phyloP scores from a whole-genome alignment of 2,113 vertebrate species.

The Brachyistius frenatus region DNA sequence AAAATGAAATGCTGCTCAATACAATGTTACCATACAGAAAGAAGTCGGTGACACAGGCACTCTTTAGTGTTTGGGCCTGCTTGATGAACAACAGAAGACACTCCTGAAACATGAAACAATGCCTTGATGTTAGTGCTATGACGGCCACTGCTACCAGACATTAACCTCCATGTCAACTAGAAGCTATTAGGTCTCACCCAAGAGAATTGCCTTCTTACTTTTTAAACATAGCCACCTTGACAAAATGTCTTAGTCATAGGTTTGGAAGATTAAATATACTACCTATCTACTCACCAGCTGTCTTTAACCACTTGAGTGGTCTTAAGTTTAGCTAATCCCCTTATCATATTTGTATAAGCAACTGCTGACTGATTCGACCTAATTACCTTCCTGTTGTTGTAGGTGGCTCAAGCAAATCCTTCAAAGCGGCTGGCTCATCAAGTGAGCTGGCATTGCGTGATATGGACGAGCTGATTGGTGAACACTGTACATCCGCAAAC shows the following conservation, averaged over 20 bases:
- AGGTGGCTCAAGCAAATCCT: slow-evolving; percentile 45
- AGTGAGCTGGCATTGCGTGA: slow-evolving; percentile 45
- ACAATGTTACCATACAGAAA: slow-evolving; percentile 28
- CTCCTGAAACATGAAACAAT: slow-evolving; percentile 38
- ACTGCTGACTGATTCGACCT: slow-evolving; percentile 35
- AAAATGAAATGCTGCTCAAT: slow-evolving; percentile 53
- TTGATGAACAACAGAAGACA: slow-evolving; percentile 51
- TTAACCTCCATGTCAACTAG: slow-evolving; percentile 33
- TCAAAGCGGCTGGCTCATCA: slow-evolving; percentile 32
- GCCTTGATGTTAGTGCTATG: slow-evolving; percentile 39
- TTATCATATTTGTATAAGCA: slow-evolving; percentile 47
- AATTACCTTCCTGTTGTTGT: slow-evolving; percentile 40
- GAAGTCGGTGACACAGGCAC: slow-evolving; percentile 44
- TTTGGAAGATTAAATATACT: slow-evolving; percentile 37
- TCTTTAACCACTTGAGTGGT: slow-evolving; percentile 17
- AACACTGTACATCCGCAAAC: slow-evolving; percentile 69
- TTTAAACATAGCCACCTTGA: slow-evolving; percentile 20
- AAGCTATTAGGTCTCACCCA: slow-evolving; percentile 25
- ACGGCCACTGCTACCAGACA: slow-evolving; percentile 41
- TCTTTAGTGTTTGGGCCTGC: slow-evolving; percentile 37
- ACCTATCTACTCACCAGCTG: slow-evolving; percentile 20
- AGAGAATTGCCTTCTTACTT: not conserved
- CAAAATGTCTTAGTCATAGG: slow-evolving; percentile 31
- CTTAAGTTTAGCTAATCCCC: slow-evolving; percentile 31
- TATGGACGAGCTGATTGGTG: slow-evolving; percentile 45